Evolutionary conservation across 2,888 invertebrate species (phyloP), one percentile per base, ranked within the genome.

Genomic region (Ametastegia equiseti): DNA sequence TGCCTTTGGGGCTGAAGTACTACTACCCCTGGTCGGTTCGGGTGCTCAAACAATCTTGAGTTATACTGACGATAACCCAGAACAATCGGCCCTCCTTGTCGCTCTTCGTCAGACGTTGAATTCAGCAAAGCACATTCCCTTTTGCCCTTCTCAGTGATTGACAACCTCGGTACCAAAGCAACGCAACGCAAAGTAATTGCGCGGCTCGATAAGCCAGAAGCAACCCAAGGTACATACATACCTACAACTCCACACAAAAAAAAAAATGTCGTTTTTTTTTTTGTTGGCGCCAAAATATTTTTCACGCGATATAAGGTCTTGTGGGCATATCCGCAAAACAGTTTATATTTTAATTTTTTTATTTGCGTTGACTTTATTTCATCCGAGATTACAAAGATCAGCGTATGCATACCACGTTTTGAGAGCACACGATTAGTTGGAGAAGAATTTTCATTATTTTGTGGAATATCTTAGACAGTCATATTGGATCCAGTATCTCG

Each of bases 31-130:
- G 4, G 13, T 60, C 15, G 27, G 42, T 42, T 9, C 42, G 60
- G 60, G 60, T 60, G 39, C 71, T 47, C 71, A 47, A 47, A 47
- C 47, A 45, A n/a, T 71, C 60, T 30, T 47, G 71, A 71, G 71
- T 71, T 71, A 71, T 71, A 47, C 71, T 47, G 71, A 71, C 45
- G 71, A 71, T 71, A 71, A 71, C 71, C 47, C 27, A 47, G 71
- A 71, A 30, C 15, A 45, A 71, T 45, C 71, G 27, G 15, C n/a
- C 11, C 15, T 45, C 45, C 45, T 45, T 71, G 47, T 27, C 47
- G 27, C 23, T 71, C 45, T 47, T 71, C 71, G 47, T 71, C 71
- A 27, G 27, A 27, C 45, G 1, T 47, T n/a, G 71, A 71, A 45
- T 45, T 71, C 15, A 71, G 27, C 71, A 23, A n/a, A 47, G 39